phyloP scores from a whole-genome alignment of 2,113 vertebrate species.

The Neodontobutis hainanensis region DNA sequence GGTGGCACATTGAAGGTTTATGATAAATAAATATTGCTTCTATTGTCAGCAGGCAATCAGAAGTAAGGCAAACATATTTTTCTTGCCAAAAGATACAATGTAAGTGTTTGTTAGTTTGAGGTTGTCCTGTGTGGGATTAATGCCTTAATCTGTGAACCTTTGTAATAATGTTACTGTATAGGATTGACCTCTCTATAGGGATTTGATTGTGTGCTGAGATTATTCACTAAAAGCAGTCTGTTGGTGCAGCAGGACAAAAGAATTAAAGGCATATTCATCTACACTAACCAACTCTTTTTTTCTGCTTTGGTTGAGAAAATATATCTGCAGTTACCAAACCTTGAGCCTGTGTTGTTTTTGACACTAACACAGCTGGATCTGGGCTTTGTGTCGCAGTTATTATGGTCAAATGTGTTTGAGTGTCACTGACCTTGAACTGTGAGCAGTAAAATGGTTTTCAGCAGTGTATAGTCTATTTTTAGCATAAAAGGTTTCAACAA shows the following conservation, averaged over 20 bases:
- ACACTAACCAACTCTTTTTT: neutral
- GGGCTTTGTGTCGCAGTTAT: no score
- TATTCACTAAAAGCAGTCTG: conserved; percentile 19
- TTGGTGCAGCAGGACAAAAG: neutral
- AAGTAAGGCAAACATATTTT: neutral
- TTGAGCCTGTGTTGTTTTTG: no score
- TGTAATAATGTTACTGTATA: conserved; percentile 12
- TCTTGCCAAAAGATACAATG: neutral
- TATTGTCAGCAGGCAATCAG: neutral
- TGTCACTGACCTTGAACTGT: no score
- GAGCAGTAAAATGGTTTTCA: no score
- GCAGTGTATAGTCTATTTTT: no score
- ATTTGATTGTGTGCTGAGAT: conserved; percentile 29
- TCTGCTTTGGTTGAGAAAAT: neutral
- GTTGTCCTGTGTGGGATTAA: conserved; percentile 38
- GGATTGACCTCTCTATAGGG: conserved; percentile 20
- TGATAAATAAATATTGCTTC: no score
- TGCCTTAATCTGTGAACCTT: conserved; percentile 31
- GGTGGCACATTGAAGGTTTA: neutral
- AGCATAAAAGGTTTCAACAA: no score
- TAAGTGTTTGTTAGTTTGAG: neutral
- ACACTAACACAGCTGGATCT: no score
- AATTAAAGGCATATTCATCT: neutral
- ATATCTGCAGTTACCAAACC: no score
- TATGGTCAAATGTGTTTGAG: no score